Evolutionary conservation across 1,140 invertebrate species (phyloP).

Genomic region (Papilio polytes): DNA sequence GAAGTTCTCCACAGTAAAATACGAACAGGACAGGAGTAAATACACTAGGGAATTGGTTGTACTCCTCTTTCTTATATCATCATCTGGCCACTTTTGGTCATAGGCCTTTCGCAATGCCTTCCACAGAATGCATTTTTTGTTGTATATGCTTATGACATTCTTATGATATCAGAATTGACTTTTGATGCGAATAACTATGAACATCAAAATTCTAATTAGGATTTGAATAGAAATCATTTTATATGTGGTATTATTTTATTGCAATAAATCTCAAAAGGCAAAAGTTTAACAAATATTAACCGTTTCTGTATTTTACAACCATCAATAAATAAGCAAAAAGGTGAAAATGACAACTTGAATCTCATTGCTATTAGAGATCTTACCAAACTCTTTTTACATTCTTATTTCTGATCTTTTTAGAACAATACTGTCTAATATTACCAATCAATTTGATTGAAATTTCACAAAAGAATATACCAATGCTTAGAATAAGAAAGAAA

Average conservation of each 20-base stretch:
- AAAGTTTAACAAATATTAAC: neutral
- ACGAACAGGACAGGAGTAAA: too few species aligned
- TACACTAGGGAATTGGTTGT: too few species aligned
- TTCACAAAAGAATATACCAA: constrained; percentile 61
- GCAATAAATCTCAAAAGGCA: neutral
- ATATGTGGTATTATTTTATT: neutral
- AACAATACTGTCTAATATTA: constrained; percentile 1
- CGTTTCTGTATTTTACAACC: neutral
- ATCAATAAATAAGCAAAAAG: neutral
- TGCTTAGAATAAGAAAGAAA: constrained; percentile 50
- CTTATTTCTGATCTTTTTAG: constrained; percentile 10
- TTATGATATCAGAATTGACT: neutral
- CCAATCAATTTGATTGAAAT: constrained; percentile 40
- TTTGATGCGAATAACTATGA: neutral
- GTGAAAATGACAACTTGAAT: neutral
- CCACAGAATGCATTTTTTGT: too few species aligned
- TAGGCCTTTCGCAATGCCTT: too few species aligned
- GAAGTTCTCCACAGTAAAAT: too few species aligned
- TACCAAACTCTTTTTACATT: neutral
- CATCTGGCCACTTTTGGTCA: too few species aligned
- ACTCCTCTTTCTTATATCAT: too few species aligned
- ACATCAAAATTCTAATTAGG: too few species aligned
- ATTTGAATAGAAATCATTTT: neutral
- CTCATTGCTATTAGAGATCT: neutral
- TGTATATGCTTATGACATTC: neutral